Evolutionary conservation across 1,140 invertebrate genomes (phyloP).

Genomic region (Drosophila simulans): DNA sequence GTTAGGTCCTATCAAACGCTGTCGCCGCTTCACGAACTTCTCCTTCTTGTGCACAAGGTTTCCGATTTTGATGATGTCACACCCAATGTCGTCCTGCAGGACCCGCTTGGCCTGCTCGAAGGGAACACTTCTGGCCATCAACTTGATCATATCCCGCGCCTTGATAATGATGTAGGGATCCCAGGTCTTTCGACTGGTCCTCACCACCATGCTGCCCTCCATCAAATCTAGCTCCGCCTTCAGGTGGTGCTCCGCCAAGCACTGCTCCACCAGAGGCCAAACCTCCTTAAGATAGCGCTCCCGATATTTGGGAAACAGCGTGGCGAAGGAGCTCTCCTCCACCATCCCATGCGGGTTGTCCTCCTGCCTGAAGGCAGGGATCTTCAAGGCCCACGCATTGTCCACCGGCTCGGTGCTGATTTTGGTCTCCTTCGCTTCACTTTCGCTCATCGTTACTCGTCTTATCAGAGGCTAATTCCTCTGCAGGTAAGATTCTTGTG

Average conservation of each 20-base stretch:
- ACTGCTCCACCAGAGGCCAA: slow-evolving; percentile 97
- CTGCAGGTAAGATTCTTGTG: not conserved
- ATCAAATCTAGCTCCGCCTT: slow-evolving; percentile 97
- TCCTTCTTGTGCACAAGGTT: slow-evolving; percentile 96
- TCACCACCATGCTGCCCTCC: slow-evolving; percentile 97
- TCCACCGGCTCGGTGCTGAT: slow-evolving; percentile 87
- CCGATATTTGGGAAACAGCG: slow-evolving; percentile 91
- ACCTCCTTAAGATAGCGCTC: slow-evolving; percentile 98
- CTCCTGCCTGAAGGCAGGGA: slow-evolving; percentile 94
- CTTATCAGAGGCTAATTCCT: not conserved
- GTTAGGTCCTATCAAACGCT: slow-evolving; percentile 97
- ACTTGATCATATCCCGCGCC: slow-evolving; percentile 97
- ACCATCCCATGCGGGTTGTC: slow-evolving; percentile 95
- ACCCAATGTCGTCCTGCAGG: slow-evolving; percentile 94
- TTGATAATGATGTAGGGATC: slow-evolving; percentile 99
- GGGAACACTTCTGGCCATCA: slow-evolving; percentile 97
- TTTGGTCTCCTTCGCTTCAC: slow-evolving; percentile 52
- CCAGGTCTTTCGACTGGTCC: slow-evolving; percentile 98
- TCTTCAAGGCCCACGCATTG: slow-evolving; percentile 95
- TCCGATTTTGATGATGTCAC: slow-evolving; percentile 99
- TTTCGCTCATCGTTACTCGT: slow-evolving; percentile 63
- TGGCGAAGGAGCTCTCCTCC: slow-evolving; percentile 90
- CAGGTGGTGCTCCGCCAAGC: slow-evolving; percentile 90
- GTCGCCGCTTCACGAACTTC: slow-evolving; percentile 97
- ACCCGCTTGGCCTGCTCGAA: slow-evolving; percentile 96